Evolutionary conservation across 2,113 vertebrate genomes (phyloP).

Genomic region (Epinephelus moara): DNA sequence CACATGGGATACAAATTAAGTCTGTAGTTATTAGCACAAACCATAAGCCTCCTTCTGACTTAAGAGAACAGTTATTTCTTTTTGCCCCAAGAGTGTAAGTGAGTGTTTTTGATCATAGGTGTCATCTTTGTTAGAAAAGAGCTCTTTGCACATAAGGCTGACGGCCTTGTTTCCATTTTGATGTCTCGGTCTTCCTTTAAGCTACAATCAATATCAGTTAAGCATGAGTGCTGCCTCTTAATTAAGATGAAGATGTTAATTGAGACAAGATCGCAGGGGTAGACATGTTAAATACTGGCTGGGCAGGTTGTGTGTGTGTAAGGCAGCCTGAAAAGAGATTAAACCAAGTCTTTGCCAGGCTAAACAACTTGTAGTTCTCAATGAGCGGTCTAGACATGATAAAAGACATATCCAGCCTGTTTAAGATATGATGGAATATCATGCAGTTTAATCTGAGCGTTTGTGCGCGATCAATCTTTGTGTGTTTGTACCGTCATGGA

Average conservation of each 20-base stretch:
- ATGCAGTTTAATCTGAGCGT: neutral
- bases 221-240: slow-evolving; percentile 80
- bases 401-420: slow-evolving; percentile 16
- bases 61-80: neutral
- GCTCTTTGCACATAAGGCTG: slow-evolving; percentile 41
- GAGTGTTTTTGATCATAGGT: slow-evolving; percentile 12
- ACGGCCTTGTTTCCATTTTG: slow-evolving; percentile 72
- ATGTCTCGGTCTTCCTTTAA: slow-evolving; percentile 76
- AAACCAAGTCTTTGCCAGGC: slow-evolving; percentile 16
- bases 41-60: neutral
- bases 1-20: neutral
- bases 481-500: neutral
- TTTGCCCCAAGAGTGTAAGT: neutral
- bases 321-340: slow-evolving; percentile 43
- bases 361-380: slow-evolving; percentile 46
- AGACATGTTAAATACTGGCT: slow-evolving; percentile 74
- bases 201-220: slow-evolving; percentile 82
- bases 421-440: neutral
- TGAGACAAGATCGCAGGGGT: slow-evolving; percentile 69
- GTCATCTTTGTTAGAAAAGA: slow-evolving; percentile 27
- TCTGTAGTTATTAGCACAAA: neutral
- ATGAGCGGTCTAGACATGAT: slow-evolving; percentile 17
- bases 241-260: slow-evolving; percentile 82
- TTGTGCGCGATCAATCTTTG: neutral
- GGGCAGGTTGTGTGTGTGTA: slow-evolving; percentile 54